Conservation (phyloP, 2,888 invertebrate genomes). For the Temnothorax ravouxi region DNA sequence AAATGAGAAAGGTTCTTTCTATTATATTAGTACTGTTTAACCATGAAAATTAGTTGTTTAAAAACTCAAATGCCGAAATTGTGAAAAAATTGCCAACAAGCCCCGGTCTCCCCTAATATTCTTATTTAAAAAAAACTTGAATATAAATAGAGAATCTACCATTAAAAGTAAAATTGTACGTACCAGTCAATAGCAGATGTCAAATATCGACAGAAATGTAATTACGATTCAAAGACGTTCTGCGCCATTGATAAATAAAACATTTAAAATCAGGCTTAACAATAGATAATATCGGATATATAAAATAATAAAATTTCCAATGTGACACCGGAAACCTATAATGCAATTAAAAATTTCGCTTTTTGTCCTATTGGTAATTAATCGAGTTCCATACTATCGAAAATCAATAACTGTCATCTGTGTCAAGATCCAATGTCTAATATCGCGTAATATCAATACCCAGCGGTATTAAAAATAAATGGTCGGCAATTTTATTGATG, state of each 20-base stretch:
- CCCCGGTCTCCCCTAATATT: background rate
- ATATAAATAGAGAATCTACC: background rate
- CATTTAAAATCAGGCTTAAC: background rate
- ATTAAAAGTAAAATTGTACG: background rate
- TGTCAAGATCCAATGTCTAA: slow-evolving; percentile 1
- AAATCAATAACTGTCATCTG: slow-evolving; percentile 23
- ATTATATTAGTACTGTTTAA: too few relatives aligned
- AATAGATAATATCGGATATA: background rate
- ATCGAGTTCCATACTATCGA: slow-evolving; percentile 4
- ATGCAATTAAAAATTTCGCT: slow-evolving; percentile 23
- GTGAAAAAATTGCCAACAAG: too few relatives aligned
- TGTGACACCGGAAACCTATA: slow-evolving; percentile 3
- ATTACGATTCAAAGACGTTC: background rate
- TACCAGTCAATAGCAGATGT: background rate
- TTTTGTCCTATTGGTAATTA: slow-evolving; percentile 24
- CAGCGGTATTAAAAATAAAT: background rate
- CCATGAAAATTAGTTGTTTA: too few relatives aligned
- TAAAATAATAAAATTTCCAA: slow-evolving; percentile 13
- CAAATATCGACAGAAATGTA: slow-evolving; percentile 8
- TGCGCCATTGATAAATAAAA: background rate
- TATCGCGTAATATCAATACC: slow-evolving; percentile 11
- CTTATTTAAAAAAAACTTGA: background rate
- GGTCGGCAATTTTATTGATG: background rate
- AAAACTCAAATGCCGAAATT: too few relatives aligned
- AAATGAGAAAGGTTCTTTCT: too few relatives aligned